A percentile compares a stretch with the other conserved stretches of the same genome.
phyloP scores from a whole-genome alignment of 2,888 invertebrate species.

The Minunthozetes semirufus region DNA sequence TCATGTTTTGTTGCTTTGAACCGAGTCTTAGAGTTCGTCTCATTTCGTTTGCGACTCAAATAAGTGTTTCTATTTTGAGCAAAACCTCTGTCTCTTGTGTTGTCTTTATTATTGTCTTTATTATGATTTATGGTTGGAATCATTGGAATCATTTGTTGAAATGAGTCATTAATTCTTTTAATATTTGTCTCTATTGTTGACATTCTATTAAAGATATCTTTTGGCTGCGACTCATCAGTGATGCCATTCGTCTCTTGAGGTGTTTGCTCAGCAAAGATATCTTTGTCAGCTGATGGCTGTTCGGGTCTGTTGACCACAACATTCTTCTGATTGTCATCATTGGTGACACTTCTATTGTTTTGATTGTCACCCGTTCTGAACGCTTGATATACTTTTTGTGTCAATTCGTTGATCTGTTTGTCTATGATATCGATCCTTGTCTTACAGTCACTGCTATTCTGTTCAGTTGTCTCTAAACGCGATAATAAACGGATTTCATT shows the following conservation, averaged over 20 bases:
- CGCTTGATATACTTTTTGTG: not conserved
- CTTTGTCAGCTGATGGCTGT: not conserved
- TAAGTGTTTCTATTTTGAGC: slow-evolving; percentile 4
- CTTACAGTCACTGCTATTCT: not conserved
- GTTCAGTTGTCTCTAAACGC: not conserved
- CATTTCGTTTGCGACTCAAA: not conserved
- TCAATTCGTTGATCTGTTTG: not conserved
- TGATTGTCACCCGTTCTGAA: not conserved
- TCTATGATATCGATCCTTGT: not conserved
- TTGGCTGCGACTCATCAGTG: not conserved
- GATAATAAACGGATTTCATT: slow-evolving; percentile 8
- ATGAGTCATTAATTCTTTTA: slow-evolving; percentile 9
- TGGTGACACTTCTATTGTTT: not conserved
- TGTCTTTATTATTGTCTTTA: no score
- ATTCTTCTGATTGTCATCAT: not conserved
- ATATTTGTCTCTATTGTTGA: not conserved
- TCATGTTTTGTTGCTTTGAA: not conserved
- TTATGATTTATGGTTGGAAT: not conserved
- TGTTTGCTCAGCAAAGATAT: not conserved
- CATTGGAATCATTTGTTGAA: slow-evolving; percentile 10
- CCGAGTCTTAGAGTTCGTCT: not conserved
- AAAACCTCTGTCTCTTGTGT: no score
- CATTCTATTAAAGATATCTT: not conserved
- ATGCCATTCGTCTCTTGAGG: not conserved
- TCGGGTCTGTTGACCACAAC: not conserved